Evolutionary conservation across 2,797 vertebrate genomes (phyloP).

Genomic region (Delichon dasypus): DNA sequence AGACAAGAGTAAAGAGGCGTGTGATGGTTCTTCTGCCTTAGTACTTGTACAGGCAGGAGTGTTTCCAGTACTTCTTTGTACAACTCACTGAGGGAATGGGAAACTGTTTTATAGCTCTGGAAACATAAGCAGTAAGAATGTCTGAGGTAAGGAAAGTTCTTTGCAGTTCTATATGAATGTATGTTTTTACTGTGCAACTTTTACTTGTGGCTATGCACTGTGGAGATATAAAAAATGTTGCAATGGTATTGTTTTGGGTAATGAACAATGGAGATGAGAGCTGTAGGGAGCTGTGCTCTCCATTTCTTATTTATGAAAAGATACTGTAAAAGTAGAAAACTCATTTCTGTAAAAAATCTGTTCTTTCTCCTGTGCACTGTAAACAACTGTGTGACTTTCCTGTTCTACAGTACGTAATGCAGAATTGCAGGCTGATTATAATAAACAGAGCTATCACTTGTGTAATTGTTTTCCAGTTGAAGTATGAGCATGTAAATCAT

Average conservation of each 20-base stretch:
- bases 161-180: constrained; percentile 54
- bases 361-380: constrained; percentile 27
- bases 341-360: constrained; percentile 14
- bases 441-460: constrained; percentile 39
- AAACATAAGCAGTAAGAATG: constrained; percentile 86
- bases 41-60: constrained; percentile 86
- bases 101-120: constrained; percentile 82
- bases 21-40: constrained; percentile 85
- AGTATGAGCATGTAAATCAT: constrained; percentile 43
- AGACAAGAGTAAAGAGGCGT: constrained; percentile 82
- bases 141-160: constrained; percentile 88
- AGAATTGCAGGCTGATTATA: constrained; percentile 44
- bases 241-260: constrained; percentile 30
- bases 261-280: constrained; percentile 57
- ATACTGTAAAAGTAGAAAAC: background rate
- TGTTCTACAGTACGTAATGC: constrained; percentile 44
- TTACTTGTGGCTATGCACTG: constrained; percentile 50
- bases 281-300: background rate
- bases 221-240: constrained; percentile 37
- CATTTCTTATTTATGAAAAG: background rate
- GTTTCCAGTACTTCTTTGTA: constrained; percentile 83
- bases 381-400: constrained; percentile 46
- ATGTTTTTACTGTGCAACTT: constrained; percentile 62
- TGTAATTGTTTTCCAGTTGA: constrained; percentile 49
- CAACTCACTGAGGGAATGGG: constrained; percentile 87